phyloP scores from a whole-genome alignment of 92 coral and sea anemone species.

The Blastomussa wellsi region DNA sequence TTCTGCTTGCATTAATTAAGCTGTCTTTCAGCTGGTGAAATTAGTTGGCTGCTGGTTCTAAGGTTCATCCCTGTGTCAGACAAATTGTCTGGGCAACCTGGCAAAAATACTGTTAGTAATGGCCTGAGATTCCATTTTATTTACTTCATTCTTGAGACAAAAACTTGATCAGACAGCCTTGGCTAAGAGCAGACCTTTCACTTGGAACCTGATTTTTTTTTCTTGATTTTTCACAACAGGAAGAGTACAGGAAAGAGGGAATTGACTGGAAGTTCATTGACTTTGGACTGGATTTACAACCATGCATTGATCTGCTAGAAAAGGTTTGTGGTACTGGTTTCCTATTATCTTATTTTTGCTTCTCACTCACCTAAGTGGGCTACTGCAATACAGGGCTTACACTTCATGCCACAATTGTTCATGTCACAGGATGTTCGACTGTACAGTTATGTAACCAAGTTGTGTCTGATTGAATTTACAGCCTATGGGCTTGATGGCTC shows the following conservation, averaged over 20 bases:
- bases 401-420: too few species aligned
- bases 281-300: slow-evolving; percentile 99
- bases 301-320: slow-evolving; percentile 91
- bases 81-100: not conserved
- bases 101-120: too few species aligned
- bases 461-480: slow-evolving; percentile 34
- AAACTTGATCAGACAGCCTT: not conserved
- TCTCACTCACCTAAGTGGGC: not conserved
- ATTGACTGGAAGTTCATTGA: slow-evolving; percentile 99
- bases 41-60: too few species aligned
- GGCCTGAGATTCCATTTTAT: too few species aligned
- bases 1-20: too few species aligned
- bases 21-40: too few species aligned
- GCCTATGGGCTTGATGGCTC: slow-evolving; percentile 97
- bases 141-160: not conserved
- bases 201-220: not conserved
- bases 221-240: slow-evolving; percentile 46
- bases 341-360: not conserved
- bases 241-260: slow-evolving; percentile 97
- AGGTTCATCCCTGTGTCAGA: not conserved
- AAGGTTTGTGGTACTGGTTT: slow-evolving; percentile 68
- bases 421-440: too few species aligned
- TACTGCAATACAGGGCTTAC: too few species aligned
- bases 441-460: not conserved
- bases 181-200: not conserved